Base-by-base conservation (phyloP, 2,113 vertebrate species). In the Promerops cafer region DNA sequence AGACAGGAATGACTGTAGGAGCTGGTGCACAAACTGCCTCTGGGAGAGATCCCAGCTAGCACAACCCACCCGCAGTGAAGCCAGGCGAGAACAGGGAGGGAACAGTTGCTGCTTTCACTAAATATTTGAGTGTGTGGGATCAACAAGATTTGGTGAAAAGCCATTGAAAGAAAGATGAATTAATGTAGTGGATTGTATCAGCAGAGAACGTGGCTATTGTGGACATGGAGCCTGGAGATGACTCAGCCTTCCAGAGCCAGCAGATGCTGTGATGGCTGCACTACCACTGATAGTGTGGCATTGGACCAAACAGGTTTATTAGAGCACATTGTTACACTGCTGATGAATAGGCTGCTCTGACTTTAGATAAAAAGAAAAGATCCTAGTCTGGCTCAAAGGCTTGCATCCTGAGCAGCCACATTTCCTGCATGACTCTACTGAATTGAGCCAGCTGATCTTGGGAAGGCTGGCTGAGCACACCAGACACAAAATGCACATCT, bases 71-170 rank as follows among this genome's bases (percentile, higher is more conserved):
- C 70, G 8, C 65, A 22, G 17, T 8, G 82, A 89, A 87, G 90
- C n/a, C 77, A 66, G 60, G 84, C 65, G 45, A 50, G 21, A 56
- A 42, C 90, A 86, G 5, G 24, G 49, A 74, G 84, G 23, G 90
- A 96, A 83, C 94, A 97, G 45, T 52, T 37, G 2, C 84, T 86
- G 84, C 71, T 93, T 97, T 95, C 64, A 68, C 39, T n/a, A 80
- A 84, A 71, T 80, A 61, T 22, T 80, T 82, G 39, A 72, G 86
- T 56, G 49, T 35, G 93, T 91, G 68, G 64, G 65, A 66, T 90
- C 87, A 85, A 63, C 85, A 91, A 74, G 65, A 60, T 56, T 54
- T 79, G 30, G 42, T 90, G 86, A 66, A 59, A 80, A 78, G 71
- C 16, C 7, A 0, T 1, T 84, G 68, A 53, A 69, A 50, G 93